A percentile compares a stretch with the other conserved stretches of the same genome.
Evolutionary conservation across 2,113 vertebrate species (phyloP).

Genomic region (Malurus elegans): DNA sequence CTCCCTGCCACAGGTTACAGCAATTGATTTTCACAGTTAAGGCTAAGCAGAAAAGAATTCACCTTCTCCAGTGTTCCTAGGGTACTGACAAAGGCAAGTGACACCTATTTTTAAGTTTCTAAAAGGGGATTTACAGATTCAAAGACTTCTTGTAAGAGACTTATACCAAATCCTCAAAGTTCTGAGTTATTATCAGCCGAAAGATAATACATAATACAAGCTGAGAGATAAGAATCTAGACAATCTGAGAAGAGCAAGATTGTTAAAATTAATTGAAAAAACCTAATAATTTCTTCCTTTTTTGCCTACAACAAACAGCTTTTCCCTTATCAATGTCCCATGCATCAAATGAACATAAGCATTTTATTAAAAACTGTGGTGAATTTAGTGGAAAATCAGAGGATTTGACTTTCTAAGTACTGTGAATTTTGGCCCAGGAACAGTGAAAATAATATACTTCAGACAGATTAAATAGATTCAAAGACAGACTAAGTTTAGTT

Average conservation of each 20-base stretch:
- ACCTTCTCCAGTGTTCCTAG: not conserved
- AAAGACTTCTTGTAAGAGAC: not conserved
- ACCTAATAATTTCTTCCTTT: not conserved
- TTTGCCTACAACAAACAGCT: not conserved
- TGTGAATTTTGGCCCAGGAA: not conserved
- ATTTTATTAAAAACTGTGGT: not conserved
- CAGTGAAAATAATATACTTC: accelerated
- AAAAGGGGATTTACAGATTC: not conserved
- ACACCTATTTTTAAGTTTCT: not conserved
- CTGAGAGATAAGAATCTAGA: not conserved
- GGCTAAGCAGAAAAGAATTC: not conserved
- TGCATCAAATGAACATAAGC: not conserved
- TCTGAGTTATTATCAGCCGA: not conserved
- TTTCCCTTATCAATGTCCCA: not conserved
- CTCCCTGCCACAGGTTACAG: not conserved
- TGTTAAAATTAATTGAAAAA: not conserved
- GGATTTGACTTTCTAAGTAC: not conserved
- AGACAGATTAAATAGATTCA: not conserved
- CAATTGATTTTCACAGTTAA: not conserved
- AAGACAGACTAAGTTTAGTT: not conserved
- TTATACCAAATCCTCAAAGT: not conserved
- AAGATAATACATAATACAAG: not conserved
- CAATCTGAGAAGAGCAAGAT: not conserved
- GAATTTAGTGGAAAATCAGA: not conserved
- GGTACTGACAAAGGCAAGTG: not conserved